phyloP scores from a whole-genome alignment of 2,113 vertebrate genomes.

The Podarcis cretensis region DNA sequence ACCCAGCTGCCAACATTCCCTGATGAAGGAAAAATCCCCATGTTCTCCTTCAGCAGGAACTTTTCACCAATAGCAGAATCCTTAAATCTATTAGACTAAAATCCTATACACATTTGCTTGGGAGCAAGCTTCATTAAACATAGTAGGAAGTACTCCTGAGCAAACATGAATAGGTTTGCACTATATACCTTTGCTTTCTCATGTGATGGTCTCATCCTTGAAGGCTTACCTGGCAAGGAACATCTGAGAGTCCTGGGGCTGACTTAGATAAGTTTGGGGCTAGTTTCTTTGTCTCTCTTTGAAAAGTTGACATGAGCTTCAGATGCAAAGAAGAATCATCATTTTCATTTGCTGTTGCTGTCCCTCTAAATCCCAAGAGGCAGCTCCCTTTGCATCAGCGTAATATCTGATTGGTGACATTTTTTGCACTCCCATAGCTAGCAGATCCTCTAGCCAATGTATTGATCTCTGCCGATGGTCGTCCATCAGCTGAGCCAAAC shows the following conservation, averaged over 20 bases:
- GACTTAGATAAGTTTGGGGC: background rate
- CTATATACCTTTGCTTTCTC: background rate
- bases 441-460: no score
- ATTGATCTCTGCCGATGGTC: fast-evolving
- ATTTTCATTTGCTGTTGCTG: background rate
- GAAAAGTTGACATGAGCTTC: background rate
- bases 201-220: background rate
- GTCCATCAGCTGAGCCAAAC: background rate
- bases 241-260: background rate
- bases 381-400: background rate
- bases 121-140: background rate
- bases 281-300: background rate
- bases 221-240: background rate
- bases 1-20: background rate
- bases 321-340: no score
- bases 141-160: background rate
- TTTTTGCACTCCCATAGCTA: background rate
- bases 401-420: background rate
- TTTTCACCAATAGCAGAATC: background rate
- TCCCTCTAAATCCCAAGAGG: background rate
- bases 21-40: background rate
- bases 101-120: background rate
- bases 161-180: background rate
- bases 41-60: background rate
- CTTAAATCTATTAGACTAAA: background rate